Evolutionary conservation across 2,113 vertebrate genomes (phyloP).

Genomic region (Halichoerus grypus): DNA sequence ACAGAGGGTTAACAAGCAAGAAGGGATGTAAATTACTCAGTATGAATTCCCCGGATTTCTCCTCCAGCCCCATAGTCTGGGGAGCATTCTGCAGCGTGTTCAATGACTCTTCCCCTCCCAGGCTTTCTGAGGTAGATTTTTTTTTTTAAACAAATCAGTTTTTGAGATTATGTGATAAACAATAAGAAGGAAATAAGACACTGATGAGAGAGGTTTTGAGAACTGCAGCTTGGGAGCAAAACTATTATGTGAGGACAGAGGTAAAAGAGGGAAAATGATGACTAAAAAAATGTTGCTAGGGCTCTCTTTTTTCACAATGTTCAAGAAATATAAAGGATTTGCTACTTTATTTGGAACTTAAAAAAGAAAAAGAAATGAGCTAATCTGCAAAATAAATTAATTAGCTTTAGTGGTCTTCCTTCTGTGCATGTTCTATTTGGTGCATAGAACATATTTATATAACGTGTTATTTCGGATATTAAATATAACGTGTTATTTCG

Average conservation of each 20-base stretch:
- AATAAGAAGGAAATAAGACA: constrained; percentile 15
- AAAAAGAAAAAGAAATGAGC: not conserved
- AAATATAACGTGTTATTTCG: not conserved
- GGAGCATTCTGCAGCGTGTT: not conserved
- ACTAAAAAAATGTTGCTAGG: not conserved
- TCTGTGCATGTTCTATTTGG: not conserved
- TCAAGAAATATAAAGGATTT: not conserved
- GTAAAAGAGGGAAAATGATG: not conserved
- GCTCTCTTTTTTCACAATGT: not conserved
- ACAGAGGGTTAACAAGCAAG: not conserved
- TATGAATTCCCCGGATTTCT: not conserved
- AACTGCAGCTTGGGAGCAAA: not conserved
- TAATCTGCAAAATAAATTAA: constrained; percentile 27
- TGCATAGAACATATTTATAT: not conserved
- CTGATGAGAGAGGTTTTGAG: not conserved
- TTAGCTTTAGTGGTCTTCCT: not conserved
- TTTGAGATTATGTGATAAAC: not conserved
- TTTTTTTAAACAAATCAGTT: not conserved
- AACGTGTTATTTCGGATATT: not conserved
- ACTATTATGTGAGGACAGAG: not conserved
- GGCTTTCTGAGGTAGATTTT: not conserved
- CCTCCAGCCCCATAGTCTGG: not conserved
- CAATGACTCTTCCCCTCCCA: not conserved
- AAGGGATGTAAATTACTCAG: not conserved
- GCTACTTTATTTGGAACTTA: not conserved